Evolutionary conservation across 35 echinoderm and acorn worm species (phyloP).

Genomic region (Amphiura filiformis): DNA sequence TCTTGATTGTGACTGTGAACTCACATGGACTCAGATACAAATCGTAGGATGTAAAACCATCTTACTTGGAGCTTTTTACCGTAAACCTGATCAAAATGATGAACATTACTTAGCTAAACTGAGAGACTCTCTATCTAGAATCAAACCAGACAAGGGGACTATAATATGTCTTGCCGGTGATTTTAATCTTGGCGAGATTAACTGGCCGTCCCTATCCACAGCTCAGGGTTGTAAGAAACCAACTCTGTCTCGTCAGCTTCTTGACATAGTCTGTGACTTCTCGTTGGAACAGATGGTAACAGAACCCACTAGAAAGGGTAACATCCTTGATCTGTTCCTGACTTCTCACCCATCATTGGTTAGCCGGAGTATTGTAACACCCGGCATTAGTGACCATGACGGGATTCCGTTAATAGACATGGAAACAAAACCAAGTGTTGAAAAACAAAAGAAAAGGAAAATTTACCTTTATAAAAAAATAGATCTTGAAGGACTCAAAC

Average conservation of each 20-base stretch:
- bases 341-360: neutral
- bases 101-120: neutral
- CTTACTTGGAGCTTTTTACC: neutral
- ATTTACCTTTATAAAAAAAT: too few species aligned
- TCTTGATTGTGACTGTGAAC: conserved; percentile 11
- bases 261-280: neutral
- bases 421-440: neutral
- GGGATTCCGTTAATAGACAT: neutral
- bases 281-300: neutral
- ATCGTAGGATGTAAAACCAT: conserved; percentile 19
- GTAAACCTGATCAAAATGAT: neutral
- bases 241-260: neutral
- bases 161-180: neutral
- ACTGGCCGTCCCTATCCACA: neutral
- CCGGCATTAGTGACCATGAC: neutral
- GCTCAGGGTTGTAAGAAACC: neutral
- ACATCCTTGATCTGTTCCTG: conserved; percentile 14
- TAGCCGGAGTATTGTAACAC: neutral
- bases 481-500: too few species aligned
- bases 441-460: neutral
- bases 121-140: neutral
- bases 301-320: neutral
- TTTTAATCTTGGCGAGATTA: neutral
- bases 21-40: conserved; percentile 18
- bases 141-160: neutral